Evolutionary conservation across 2,888 invertebrate genomes (phyloP).

Genomic region (Stenolophus ochropezus): DNA sequence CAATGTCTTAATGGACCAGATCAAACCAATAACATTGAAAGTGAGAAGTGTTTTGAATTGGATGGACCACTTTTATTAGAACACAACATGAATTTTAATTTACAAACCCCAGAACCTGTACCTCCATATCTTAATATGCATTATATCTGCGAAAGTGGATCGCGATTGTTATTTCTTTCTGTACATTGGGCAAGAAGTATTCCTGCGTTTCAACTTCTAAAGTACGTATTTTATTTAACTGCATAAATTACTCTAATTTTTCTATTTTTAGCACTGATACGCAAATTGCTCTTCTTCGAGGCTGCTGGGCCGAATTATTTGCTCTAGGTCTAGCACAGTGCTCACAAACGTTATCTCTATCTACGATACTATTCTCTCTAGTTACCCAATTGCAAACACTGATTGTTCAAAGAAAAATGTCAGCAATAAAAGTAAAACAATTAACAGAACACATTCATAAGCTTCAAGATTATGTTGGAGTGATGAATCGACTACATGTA

Average conservation of each 20-base stretch:
- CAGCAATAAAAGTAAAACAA: conserved; percentile 83
- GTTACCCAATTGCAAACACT: conserved; percentile 87
- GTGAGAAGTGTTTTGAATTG: conserved; percentile 71
- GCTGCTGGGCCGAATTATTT: conserved; percentile 95
- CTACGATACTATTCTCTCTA: conserved; percentile 88
- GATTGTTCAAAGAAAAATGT: conserved; percentile 84
- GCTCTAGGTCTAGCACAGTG: conserved; percentile 93
- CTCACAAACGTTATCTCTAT: conserved; percentile 84
- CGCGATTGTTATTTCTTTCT: conserved; percentile 90
- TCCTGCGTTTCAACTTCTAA: conserved; percentile 86
- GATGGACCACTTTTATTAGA: conserved; percentile 82
- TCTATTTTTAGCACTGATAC: conserved; percentile 81
- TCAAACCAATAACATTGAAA: conserved; percentile 64
- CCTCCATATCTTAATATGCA: conserved; percentile 94
- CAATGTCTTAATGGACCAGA: conserved; percentile 71
- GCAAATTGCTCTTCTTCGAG: conserved; percentile 88
- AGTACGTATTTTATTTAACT: conserved; percentile 72
- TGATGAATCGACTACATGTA: conserved; percentile 83
- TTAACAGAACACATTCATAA: conserved; percentile 87
- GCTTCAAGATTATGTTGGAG: conserved; percentile 87
- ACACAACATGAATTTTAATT: conserved; percentile 82
- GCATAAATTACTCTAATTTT: conserved; percentile 63
- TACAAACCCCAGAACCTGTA: conserved; percentile 86
- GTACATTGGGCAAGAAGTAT: conserved; percentile 93
- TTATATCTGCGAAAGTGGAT: conserved; percentile 96